phyloP scores from a whole-genome alignment of 1,140 invertebrate species.

The Trichoplusia ni region DNA sequence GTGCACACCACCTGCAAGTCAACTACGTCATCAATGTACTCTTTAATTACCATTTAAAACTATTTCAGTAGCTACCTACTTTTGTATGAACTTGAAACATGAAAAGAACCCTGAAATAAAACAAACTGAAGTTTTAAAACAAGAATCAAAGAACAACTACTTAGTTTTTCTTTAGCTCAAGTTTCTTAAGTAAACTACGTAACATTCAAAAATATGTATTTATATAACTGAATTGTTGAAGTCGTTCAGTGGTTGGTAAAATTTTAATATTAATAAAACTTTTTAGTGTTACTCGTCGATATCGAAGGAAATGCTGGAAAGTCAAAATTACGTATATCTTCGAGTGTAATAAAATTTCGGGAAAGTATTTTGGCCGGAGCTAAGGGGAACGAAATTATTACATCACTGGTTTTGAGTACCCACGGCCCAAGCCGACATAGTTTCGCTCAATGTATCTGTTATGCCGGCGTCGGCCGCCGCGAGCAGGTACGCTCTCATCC shows the following conservation, averaged over 20 bases:
- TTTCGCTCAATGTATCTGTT: background rate
- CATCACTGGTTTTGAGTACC: background rate
- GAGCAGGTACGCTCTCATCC: background rate
- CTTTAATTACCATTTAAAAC: background rate
- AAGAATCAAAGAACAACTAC: too few species aligned
- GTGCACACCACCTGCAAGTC: slow-evolving; percentile 94
- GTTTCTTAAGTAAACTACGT: too few species aligned
- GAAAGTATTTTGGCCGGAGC: slow-evolving; percentile 10
- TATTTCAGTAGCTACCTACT: background rate
- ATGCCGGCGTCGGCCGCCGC: background rate
- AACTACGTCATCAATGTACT: background rate
- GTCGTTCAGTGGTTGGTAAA: background rate
- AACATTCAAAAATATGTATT: slow-evolving; percentile 15
- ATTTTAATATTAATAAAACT: slow-evolving; percentile 11
- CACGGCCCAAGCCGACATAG: background rate
- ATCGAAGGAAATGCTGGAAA: slow-evolving; percentile 18
- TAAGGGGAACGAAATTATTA: slow-evolving; percentile 17
- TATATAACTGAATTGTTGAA: background rate
- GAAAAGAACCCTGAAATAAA: background rate
- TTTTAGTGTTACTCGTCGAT: background rate
- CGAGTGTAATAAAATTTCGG: slow-evolving; percentile 17
- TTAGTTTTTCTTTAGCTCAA: too few species aligned
- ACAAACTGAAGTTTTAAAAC: background rate
- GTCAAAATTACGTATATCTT: slow-evolving; percentile 17
- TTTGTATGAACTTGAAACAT: background rate